phyloP scores from a whole-genome alignment of 2,113 vertebrate species.

The Sander vitreus region DNA sequence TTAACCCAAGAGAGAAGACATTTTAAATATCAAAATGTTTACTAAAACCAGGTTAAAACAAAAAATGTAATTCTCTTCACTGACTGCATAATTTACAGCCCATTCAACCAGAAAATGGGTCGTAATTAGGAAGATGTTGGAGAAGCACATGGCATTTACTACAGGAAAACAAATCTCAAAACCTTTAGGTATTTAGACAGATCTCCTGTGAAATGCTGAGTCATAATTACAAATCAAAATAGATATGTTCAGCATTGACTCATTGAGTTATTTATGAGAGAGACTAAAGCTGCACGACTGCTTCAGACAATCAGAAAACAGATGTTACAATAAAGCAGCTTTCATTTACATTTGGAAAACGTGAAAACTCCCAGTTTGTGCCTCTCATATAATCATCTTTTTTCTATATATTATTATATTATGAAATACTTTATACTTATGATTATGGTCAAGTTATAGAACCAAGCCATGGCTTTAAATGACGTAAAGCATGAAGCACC shows the following conservation, averaged over 20 bases:
- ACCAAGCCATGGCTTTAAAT: neutral
- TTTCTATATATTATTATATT: neutral
- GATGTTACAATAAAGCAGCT: neutral
- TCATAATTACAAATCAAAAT: neutral
- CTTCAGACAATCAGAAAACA: slow-evolving; percentile 18
- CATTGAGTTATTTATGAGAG: neutral
- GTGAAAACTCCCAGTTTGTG: neutral
- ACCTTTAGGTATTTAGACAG: no score
- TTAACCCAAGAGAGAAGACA: no score
- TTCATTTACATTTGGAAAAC: neutral
- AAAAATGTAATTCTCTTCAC: no score
- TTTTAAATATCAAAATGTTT: no score
- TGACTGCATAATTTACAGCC: no score
- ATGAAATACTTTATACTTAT: neutral
- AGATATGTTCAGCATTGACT: neutral
- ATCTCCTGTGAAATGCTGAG: neutral
- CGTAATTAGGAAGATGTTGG: neutral
- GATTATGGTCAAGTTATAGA: neutral
- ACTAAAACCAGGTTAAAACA: no score
- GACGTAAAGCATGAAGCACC: neutral
- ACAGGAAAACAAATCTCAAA: neutral
- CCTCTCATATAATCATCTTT: neutral
- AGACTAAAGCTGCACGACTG: neutral
- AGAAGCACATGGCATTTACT: neutral
- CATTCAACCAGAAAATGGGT: no score